Percentiles rank a stretch among this genome's conserved stretches.
phyloP scores from a whole-genome alignment of 2,888 invertebrate species.

The Steinernema scapterisci region DNA sequence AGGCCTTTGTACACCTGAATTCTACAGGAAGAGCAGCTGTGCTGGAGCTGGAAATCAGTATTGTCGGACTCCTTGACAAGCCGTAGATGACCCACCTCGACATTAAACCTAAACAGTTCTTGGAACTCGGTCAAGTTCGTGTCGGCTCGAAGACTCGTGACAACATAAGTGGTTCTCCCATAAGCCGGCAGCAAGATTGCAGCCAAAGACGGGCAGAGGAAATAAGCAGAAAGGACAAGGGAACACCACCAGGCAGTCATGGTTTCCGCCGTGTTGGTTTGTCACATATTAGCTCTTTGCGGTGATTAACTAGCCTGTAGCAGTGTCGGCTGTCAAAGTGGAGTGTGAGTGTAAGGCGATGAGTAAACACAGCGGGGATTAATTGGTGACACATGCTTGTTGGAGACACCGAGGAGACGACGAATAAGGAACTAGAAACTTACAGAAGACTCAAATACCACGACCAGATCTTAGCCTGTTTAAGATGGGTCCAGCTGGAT shows the following conservation, averaged over 20 bases:
- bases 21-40: not conserved
- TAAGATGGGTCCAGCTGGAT: conserved; percentile 3
- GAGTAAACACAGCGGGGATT: no score
- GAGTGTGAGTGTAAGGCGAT: no score
- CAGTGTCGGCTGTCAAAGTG: no score
- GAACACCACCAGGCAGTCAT: no score
- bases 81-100: not conserved
- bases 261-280: no score
- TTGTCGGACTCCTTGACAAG: no score
- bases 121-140: not conserved
- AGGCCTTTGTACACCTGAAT: not conserved
- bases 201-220: no score
- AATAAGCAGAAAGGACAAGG: no score
- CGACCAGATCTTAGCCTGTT: not conserved
- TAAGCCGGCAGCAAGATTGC: not conserved
- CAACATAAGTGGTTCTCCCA: not conserved
- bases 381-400: no score
- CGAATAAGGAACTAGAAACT: conserved; percentile 1
- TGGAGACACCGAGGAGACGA: not conserved
- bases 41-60: no score
- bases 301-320: no score
- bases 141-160: not conserved
- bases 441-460: conserved; percentile 6
- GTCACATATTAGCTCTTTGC: no score
- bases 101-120: not conserved